Percentiles rank a stretch among this genome's conserved stretches.
Conservation (phyloP, 2,888 invertebrate species). For the Bombylius major region DNA sequence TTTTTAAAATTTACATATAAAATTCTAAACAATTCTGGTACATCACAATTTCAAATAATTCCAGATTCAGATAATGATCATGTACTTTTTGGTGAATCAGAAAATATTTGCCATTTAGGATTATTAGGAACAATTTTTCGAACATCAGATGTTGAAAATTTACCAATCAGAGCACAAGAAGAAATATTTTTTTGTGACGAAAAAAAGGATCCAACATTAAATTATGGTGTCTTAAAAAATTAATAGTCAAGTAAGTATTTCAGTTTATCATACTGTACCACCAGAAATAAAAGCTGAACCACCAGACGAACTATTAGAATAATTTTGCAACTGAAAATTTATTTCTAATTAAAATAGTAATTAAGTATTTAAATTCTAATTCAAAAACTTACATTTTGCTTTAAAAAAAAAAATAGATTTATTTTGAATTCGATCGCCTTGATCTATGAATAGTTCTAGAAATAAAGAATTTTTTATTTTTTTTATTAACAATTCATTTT, state of each 20-base stretch:
- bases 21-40: conserved; percentile 54
- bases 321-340: no score
- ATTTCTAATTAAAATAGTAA: no score
- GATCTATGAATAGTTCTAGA: no score
- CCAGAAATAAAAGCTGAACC: conserved; percentile 46
- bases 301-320: conserved; percentile 38
- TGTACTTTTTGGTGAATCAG: conserved; percentile 52
- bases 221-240: conserved; percentile 49
- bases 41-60: conserved; percentile 68
- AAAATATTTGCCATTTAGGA: conserved; percentile 57
- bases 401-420: no score
- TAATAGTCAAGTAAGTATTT: conserved; percentile 47
- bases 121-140: conserved; percentile 51
- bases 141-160: conserved; percentile 39
- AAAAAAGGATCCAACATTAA: conserved; percentile 41
- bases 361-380: no score
- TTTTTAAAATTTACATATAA: conserved; percentile 59
- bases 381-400: no score
- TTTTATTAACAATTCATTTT: no score
- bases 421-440: no score
- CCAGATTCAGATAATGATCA: conserved; percentile 57
- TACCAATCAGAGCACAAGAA: conserved; percentile 49
- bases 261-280: conserved; percentile 44
- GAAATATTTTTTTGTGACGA: conserved; percentile 47
- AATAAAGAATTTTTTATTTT: no score